Conservation (phyloP, 1,140 invertebrate species). For the Atopsyche davidsoni region DNA sequence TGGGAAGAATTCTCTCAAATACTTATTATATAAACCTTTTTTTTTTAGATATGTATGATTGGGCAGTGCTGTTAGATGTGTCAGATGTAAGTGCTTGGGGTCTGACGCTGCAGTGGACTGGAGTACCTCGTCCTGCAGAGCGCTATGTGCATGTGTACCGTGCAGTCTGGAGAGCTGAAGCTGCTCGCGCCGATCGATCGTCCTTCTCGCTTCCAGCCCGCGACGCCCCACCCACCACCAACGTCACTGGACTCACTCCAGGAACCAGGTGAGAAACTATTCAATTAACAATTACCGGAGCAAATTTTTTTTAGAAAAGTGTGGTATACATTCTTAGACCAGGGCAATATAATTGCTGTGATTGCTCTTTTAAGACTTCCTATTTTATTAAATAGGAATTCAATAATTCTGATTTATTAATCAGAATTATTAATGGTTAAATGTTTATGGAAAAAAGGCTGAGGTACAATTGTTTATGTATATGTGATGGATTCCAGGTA, state of each 20-base stretch:
- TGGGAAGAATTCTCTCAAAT: too few relatives aligned
- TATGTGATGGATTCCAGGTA: slow-evolving; percentile 52
- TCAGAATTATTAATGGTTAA: too few relatives aligned
- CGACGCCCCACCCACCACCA: slow-evolving; percentile 60
- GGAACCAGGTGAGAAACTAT: slow-evolving; percentile 62
- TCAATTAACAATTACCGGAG: too few relatives aligned
- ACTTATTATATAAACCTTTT: too few relatives aligned
- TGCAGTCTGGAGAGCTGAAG: slow-evolving; percentile 74
- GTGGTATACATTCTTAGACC: too few relatives aligned
- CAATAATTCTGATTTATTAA: too few relatives aligned
- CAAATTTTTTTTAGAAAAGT: too few relatives aligned
- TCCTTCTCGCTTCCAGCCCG: slow-evolving; percentile 78
- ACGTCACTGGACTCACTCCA: slow-evolving; percentile 58
- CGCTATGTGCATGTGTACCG: slow-evolving; percentile 88
- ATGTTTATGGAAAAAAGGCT: too few relatives aligned
- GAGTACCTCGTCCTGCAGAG: slow-evolving; percentile 79
- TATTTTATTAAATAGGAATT: too few relatives aligned
- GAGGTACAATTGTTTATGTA: background rate
- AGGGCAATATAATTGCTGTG: too few relatives aligned
- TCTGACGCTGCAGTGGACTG: slow-evolving; percentile 72
- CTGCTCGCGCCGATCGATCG: slow-evolving; percentile 68
- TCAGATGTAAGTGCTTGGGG: slow-evolving; percentile 67
- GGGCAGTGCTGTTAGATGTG: slow-evolving; percentile 69
- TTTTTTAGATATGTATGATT: slow-evolving; percentile 66
- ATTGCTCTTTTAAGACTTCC: too few relatives aligned